Evolutionary conservation across 2,797 vertebrate genomes (phyloP).

Genomic region (Spheniscus humboldti): DNA sequence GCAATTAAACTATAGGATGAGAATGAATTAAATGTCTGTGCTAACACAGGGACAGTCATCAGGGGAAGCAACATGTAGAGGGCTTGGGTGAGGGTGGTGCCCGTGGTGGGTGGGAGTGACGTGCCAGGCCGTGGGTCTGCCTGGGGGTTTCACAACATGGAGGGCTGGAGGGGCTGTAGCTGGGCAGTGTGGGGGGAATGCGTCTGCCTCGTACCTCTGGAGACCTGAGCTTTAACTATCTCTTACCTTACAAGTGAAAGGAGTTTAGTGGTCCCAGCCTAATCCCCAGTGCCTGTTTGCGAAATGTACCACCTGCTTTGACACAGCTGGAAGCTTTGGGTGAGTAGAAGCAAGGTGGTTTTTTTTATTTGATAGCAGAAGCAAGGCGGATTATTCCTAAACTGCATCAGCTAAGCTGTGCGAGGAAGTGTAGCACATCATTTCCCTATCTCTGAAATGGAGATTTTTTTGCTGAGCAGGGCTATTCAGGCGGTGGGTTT

Average conservation of each 20-base stretch:
- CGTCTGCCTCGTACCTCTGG: not conserved
- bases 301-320: not conserved
- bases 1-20: not conserved
- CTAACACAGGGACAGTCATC: not conserved
- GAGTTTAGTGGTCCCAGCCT: not conserved
- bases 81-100: not conserved
- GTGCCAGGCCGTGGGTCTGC: not conserved
- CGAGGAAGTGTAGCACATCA: not conserved
- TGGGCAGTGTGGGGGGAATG: not conserved
- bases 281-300: not conserved
- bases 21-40: not conserved
- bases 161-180: not conserved
- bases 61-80: not conserved
- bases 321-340: not conserved
- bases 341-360: not conserved
- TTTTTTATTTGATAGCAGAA: constrained; percentile 1
- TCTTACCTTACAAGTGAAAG: not conserved
- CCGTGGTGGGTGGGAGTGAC: not conserved
- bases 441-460: constrained; percentile 11
- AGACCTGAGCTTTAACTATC: not conserved
- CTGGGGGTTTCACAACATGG: not conserved
- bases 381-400: constrained; percentile 3
- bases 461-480: not conserved
- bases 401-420: not conserved
- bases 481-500: not conserved